phyloP scores from a whole-genome alignment of 2,797 vertebrate species.

The Chaenodraco wilsoni region DNA sequence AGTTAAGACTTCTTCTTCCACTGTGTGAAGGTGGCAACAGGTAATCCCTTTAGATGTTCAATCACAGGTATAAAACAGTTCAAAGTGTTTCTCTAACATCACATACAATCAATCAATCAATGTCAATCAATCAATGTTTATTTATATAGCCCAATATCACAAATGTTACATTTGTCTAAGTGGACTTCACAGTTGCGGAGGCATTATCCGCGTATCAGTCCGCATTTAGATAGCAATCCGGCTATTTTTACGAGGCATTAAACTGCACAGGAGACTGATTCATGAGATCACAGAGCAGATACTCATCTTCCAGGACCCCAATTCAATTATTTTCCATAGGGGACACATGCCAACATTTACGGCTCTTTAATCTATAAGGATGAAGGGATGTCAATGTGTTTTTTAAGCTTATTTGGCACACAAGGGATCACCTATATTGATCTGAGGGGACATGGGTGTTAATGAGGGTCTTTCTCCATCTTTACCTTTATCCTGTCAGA shows the following conservation, averaged over 20 bases:
- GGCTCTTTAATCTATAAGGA: not conserved
- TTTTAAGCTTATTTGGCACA: not conserved
- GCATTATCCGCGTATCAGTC: constrained; percentile 28
- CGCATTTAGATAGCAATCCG: not conserved
- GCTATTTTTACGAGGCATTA: constrained; percentile 15
- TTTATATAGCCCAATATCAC: too few species aligned
- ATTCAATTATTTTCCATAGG: not conserved
- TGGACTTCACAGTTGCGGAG: not conserved
- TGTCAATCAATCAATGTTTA: not conserved
- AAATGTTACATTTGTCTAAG: too few species aligned
- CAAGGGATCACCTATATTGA: not conserved
- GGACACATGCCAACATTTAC: not conserved
- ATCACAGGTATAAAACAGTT: constrained; percentile 10
- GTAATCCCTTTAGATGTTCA: not conserved
- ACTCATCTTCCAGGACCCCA: not conserved
- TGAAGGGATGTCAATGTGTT: not conserved
- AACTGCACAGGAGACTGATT: constrained; percentile 22
- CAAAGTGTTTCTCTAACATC: constrained; percentile 14
- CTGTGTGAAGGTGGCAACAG: not conserved
- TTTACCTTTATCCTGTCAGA: not conserved
- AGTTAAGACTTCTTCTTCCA: too few species aligned
- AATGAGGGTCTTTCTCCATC: not conserved
- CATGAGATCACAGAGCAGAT: constrained; percentile 33
- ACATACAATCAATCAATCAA: not conserved
- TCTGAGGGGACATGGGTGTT: not conserved